Base-by-base conservation (phyloP, 64 coral and sea anemone genomes). In the Montipora foliosa region DNA sequence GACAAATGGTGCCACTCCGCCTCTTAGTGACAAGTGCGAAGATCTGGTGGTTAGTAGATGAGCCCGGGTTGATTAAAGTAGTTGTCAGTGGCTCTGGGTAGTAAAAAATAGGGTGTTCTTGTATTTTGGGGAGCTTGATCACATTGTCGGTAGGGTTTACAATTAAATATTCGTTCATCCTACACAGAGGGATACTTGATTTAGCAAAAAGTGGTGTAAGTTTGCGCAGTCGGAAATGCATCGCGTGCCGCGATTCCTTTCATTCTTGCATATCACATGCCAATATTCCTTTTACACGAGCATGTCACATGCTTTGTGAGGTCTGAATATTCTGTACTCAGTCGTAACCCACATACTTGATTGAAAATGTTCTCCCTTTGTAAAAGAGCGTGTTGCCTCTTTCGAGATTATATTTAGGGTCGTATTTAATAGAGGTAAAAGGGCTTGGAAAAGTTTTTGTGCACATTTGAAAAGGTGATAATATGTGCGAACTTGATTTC, bases 1-100 rank as follows among this genome's bases (percentile, higher is more conserved):
- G 46, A 47, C 72, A 5, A 67, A 5, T 44, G 88, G 79, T 73
- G 61, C 70, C 0, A 91, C 83, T 50, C 96, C 84, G 22, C 48
- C 88, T 11, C 70, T 97, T 4, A 97, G 89, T 52, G 87, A 91
- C 20, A 92, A 91, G 51, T 59, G 68, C 5, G 96, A 97, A 16
- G 95, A 97, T 73, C 49, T 97, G 60, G 95, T 93, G 16, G 92
- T 94, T 13, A 97, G 93, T 73, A 94, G 96, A 88, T 95, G 9
- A 78, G 50, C 53, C 5, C 53, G 5, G 53, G 53, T 57, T 37
- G 37, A 37, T 57, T 57, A 0, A 78, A 50, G 10, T 78, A 6
- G 45, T 45, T 76, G 57, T 24, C 24, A 15, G 12, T 9, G 60
- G 9, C 22, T 11, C 52, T 62, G 10, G 52, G 37, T 67, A 10